A percentile compares a stretch with the other conserved stretches of the same genome.
phyloP scores from a whole-genome alignment of 2,113 vertebrate species.

The Burhinus bistriatus region DNA sequence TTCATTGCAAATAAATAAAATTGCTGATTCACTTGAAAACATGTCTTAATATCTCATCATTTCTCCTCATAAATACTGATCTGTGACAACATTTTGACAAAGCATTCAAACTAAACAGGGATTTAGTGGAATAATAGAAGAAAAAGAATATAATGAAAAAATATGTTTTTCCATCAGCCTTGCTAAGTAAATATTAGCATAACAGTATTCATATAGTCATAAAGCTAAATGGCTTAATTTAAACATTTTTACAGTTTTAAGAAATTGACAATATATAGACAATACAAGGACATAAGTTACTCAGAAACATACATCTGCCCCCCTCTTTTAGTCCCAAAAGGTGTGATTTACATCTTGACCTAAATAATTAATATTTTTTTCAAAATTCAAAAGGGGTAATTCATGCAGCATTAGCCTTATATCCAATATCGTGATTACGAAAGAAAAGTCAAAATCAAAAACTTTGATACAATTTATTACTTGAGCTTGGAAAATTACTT shows the following conservation, averaged over 20 bases:
- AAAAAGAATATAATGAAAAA: not conserved
- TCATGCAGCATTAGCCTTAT: not conserved
- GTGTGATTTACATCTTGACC: not conserved
- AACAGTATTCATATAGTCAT: not conserved
- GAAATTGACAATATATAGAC: not conserved
- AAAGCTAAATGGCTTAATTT: not conserved
- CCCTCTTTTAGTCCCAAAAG: not conserved
- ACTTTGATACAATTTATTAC: not conserved
- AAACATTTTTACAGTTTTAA: not conserved
- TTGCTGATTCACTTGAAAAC: not conserved
- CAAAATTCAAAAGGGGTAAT: not conserved
- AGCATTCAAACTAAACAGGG: not conserved
- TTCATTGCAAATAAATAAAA: not conserved
- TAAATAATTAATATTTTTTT: not conserved
- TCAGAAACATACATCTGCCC: not conserved
- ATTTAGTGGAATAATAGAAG: not conserved
- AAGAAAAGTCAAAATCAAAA: not conserved
- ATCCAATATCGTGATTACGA: not conserved
- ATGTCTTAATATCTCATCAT: not conserved
- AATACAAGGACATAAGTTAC: not conserved
- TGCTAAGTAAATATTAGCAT: not conserved
- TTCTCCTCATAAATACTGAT: not conserved
- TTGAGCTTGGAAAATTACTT: not conserved
- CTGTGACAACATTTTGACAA: not conserved
- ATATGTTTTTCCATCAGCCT: accelerated